A percentile compares a stretch with the other conserved stretches of the same genome.
These are phyloP conservation scores for Solea solea DNA, from an alignment of 2,113 vertebrate genomes.

Conservation along the genomic window DNA sequence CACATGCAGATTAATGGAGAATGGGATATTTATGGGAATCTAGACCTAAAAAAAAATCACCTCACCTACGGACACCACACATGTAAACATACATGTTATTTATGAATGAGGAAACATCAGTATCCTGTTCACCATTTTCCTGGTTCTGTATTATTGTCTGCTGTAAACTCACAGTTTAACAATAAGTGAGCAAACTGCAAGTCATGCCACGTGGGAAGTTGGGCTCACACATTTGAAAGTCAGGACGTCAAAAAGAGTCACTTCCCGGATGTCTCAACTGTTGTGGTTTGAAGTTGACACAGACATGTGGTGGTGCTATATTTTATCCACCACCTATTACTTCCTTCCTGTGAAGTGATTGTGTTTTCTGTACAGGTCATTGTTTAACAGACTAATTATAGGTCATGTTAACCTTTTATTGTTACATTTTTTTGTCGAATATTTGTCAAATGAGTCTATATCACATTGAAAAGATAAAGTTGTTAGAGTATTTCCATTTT, in stretches of 20 bases:
- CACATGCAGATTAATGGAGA: slow-evolving; percentile 23
- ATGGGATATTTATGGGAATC: slow-evolving; percentile 57
- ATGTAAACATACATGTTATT: not conserved
- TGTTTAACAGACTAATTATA: not conserved
- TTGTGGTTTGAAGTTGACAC: slow-evolving; percentile 14
- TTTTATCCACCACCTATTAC: not conserved
- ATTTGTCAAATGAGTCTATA: too few species aligned
- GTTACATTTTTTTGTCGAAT: too few species aligned
- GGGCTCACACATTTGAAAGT: slow-evolving; percentile 12
- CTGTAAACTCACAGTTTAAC: not conserved
- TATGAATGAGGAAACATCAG: not conserved
- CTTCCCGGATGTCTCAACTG: slow-evolving; percentile 43
- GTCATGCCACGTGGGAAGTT: slow-evolving; percentile 26
- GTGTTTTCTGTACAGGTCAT: not conserved
- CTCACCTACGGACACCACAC: not conserved
- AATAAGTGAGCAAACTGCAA: slow-evolving; percentile 32
- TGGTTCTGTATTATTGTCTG: not conserved
- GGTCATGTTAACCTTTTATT: too few species aligned
- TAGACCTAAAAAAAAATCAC: not conserved
- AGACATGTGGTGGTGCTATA: not conserved
- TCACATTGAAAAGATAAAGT: too few species aligned
- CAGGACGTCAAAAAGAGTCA: slow-evolving; percentile 26
- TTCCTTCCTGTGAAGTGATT: not conserved
- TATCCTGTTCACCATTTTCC: not conserved
- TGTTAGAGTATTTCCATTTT: too few species aligned